Conservation (phyloP, 2,797 vertebrate species). For the Hylomyscus alleni region DNA sequence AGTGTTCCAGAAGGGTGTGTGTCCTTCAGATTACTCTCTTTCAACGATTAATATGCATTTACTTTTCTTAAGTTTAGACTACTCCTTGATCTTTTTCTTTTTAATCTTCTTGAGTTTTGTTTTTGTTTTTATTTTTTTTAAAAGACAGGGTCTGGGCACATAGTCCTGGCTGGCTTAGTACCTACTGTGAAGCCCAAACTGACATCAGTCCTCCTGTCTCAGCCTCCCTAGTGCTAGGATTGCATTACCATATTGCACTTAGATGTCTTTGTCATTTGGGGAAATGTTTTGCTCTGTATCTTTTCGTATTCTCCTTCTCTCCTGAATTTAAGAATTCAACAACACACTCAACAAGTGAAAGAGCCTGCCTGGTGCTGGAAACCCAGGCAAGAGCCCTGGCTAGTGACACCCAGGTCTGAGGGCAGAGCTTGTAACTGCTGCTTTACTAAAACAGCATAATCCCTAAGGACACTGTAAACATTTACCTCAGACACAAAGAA, state of each 20-base stretch:
- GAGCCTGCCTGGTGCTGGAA: neutral
- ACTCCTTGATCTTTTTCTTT: slow-evolving; percentile 28
- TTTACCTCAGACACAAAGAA: no score
- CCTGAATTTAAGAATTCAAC: neutral
- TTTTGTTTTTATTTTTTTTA: neutral
- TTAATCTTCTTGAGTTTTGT: neutral
- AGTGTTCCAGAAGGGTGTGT: neutral
- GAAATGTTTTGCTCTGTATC: neutral
- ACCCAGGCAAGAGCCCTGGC: neutral
- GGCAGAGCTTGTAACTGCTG: neutral
- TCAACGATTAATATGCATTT: neutral
- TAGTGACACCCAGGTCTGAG: neutral
- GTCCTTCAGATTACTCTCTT: neutral
- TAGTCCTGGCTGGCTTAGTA: neutral
- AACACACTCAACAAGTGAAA: neutral
- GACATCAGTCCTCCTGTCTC: neutral
- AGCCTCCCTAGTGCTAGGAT: neutral
- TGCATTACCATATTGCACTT: neutral
- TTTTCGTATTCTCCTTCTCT: neutral
- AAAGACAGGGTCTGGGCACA: neutral
- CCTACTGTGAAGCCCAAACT: neutral
- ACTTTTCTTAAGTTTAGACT: neutral
- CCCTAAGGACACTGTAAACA: neutral
- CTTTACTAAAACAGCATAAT: no score
- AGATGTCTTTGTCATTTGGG: neutral